Evolutionary conservation across 2,888 invertebrate species (phyloP).

Genomic region (Agonum fuliginosum): DNA sequence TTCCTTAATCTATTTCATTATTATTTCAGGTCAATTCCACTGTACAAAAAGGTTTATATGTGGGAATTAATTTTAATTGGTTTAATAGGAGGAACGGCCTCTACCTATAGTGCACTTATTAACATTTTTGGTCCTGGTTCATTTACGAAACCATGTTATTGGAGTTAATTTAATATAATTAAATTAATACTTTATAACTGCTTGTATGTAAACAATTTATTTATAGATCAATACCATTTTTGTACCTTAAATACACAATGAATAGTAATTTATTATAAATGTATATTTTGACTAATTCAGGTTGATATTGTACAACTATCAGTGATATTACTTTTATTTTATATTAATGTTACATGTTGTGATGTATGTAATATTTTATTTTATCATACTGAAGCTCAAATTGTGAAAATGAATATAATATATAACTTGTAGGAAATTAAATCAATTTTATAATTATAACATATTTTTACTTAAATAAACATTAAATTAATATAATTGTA

Average conservation of each 20-base stretch:
- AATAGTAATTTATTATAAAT: slow-evolving; percentile 31
- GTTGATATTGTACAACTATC: slow-evolving; percentile 13
- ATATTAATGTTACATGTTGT: too few species aligned
- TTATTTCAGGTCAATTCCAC: slow-evolving; percentile 75
- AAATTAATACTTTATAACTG: neutral
- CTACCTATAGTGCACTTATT: slow-evolving; percentile 78
- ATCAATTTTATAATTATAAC: neutral
- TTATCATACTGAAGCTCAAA: slow-evolving; percentile 1
- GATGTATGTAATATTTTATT: slow-evolving; percentile 14
- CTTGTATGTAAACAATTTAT: slow-evolving; percentile 7
- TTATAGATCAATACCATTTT: slow-evolving; percentile 1
- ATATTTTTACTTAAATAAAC: neutral
- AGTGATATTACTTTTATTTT: slow-evolving; percentile 29
- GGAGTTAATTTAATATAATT: slow-evolving; percentile 61
- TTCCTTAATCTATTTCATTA: slow-evolving; percentile 36
- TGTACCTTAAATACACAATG: slow-evolving; percentile 29
- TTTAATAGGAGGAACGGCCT: slow-evolving; percentile 76
- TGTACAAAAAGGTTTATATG: slow-evolving; percentile 77
- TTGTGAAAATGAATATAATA: neutral
- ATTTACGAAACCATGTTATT: slow-evolving; percentile 70
- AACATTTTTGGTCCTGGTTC: slow-evolving; percentile 73
- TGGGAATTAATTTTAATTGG: slow-evolving; percentile 79
- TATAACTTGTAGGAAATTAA: neutral
- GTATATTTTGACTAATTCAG: slow-evolving; percentile 26
- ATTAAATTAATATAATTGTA: neutral